These are phyloP conservation scores for Helobdella robusta DNA, from an alignment of 2,888 invertebrate species.

Conservation along the genomic window DNA sequence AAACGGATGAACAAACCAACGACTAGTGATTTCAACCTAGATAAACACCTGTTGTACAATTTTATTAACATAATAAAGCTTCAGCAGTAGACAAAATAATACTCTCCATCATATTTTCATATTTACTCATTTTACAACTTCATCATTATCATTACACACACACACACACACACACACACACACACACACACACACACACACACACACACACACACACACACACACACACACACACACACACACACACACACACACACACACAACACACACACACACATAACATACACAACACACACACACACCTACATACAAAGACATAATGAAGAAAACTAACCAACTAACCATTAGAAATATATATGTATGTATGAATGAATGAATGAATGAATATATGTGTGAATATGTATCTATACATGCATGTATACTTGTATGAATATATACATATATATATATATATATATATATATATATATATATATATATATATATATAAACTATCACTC, in stretches of 20 bases:
- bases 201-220: slow-evolving; percentile 29
- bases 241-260: slow-evolving; percentile 28
- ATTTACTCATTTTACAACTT: no score
- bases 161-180: slow-evolving; percentile 26
- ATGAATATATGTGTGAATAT: background rate
- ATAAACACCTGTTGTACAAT: no score
- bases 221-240: slow-evolving; percentile 28
- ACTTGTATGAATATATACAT: slow-evolving; percentile 4
- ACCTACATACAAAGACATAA: slow-evolving; percentile 17
- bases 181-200: slow-evolving; percentile 28
- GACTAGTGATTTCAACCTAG: no score
- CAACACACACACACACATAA: slow-evolving; percentile 27
- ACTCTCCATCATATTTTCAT: no score
- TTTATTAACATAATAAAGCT: no score
- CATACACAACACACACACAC: slow-evolving; percentile 19
- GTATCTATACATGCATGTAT: background rate
- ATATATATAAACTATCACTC: background rate
- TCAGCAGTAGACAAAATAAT: no score
- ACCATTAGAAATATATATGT: background rate
- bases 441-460: slow-evolving; percentile 15
- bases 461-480: slow-evolving; percentile 13
- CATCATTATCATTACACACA: slow-evolving; percentile 10
- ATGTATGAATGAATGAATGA: background rate
- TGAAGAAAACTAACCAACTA: background rate
- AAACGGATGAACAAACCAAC: no score